phyloP scores from a whole-genome alignment of 2,888 invertebrate genomes.

The Dicyrtoma fusca region DNA sequence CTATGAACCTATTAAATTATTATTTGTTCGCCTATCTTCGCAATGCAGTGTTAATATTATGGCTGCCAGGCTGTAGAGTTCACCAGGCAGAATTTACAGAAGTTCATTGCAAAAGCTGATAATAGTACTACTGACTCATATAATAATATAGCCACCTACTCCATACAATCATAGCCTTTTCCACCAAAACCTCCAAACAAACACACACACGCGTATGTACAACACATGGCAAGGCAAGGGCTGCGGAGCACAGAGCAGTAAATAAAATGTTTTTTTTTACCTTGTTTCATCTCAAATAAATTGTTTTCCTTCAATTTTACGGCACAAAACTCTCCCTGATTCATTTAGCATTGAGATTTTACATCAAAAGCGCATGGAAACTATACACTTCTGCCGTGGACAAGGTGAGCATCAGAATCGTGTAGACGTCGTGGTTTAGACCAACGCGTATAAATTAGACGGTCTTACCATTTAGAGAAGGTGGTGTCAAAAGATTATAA shows the following conservation, averaged over 20 bases:
- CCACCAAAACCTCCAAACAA: no score
- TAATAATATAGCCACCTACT: no score
- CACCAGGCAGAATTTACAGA: no score
- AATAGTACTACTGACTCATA: no score
- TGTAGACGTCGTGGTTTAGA: no score
- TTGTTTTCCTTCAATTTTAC: constrained; percentile 15
- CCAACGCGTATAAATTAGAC: not conserved
- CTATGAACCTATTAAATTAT: not conserved
- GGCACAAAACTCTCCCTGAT: constrained; percentile 2
- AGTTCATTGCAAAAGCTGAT: no score
- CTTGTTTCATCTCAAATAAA: constrained; percentile 13
- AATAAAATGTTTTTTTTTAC: no score
- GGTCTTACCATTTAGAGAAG: not conserved
- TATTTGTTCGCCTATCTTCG: no score
- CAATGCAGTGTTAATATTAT: no score
- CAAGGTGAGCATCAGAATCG: constrained; percentile 11
- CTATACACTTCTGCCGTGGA: not conserved
- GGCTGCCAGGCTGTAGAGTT: no score
- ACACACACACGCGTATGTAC: not conserved
- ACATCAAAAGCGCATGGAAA: not conserved
- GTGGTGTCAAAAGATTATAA: not conserved
- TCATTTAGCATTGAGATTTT: constrained; percentile 17
- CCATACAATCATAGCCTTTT: no score
- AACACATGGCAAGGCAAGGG: no score
- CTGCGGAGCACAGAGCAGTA: not conserved